phyloP scores from a whole-genome alignment of 2,113 vertebrate genomes.

The Platycercus adscitus region DNA sequence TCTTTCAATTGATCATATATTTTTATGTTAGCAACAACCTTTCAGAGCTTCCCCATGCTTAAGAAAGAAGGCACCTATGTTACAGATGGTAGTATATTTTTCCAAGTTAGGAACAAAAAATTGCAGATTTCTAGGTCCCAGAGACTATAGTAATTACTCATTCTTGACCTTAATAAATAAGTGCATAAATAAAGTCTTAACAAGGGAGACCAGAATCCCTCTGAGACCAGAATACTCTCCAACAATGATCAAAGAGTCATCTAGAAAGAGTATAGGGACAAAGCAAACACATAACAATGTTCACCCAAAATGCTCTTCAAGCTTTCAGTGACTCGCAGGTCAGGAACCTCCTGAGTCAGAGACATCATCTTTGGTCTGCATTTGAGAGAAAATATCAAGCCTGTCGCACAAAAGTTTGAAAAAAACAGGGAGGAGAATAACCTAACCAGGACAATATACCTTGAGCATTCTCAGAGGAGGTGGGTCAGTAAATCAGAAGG shows the following conservation, averaged over 20 bases:
- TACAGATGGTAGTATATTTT: not conserved
- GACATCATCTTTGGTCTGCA: not conserved
- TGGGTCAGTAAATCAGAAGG: not conserved
- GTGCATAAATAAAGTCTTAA: not conserved
- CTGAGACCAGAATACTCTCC: not conserved
- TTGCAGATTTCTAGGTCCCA: not conserved
- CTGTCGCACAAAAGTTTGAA: not conserved
- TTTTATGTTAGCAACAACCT: not conserved
- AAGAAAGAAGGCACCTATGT: not conserved
- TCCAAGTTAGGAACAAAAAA: not conserved
- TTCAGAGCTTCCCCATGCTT: not conserved
- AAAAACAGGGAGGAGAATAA: not conserved
- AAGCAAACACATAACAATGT: not conserved
- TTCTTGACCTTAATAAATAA: not conserved
- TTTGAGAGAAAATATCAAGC: not conserved
- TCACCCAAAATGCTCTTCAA: not conserved
- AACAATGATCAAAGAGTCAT: not conserved
- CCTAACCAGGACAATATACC: not conserved
- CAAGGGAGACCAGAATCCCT: not conserved
- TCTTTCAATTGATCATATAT: not conserved
- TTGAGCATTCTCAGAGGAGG: not conserved
- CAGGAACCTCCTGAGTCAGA: not conserved
- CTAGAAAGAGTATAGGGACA: not conserved
- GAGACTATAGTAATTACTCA: not conserved
- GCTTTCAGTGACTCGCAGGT: not conserved